These are phyloP conservation scores for Plectus sambesii DNA, from an alignment of 1,140 invertebrate genomes.

Conservation along the genomic window DNA sequence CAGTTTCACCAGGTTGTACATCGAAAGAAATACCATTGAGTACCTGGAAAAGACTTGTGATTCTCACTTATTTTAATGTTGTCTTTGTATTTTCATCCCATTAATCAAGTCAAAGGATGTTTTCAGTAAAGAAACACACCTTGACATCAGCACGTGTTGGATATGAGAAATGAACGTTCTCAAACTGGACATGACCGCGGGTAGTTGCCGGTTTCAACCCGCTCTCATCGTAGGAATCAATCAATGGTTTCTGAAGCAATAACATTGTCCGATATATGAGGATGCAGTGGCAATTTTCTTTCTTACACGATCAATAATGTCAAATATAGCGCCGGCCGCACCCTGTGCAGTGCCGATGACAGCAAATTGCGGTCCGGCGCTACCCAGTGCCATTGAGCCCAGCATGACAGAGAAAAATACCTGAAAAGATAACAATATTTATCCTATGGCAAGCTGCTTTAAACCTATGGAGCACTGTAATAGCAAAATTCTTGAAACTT, in stretches of 20 bases:
- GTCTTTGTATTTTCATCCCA: too few species aligned
- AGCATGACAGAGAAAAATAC: constrained; percentile 39
- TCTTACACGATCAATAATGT: constrained; percentile 33
- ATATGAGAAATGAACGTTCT: constrained; percentile 48
- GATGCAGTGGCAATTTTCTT: constrained; percentile 10
- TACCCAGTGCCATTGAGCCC: constrained; percentile 31
- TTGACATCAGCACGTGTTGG: constrained; percentile 47
- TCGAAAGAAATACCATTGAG: constrained; percentile 71
- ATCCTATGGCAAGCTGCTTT: too few species aligned
- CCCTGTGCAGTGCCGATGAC: constrained; percentile 37
- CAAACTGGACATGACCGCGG: constrained; percentile 46
- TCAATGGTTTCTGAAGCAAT: constrained; percentile 40
- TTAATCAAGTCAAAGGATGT: too few species aligned
- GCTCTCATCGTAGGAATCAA: constrained; percentile 39
- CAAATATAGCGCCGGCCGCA: constrained; percentile 30
- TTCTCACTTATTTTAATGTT: too few species aligned
- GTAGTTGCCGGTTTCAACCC: constrained; percentile 36
- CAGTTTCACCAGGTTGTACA: constrained; percentile 71
- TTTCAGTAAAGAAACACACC: constrained; percentile 13
- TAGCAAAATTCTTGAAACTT: too few species aligned
- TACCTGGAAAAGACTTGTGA: too few species aligned
- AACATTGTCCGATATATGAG: background rate
- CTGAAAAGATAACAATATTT: too few species aligned
- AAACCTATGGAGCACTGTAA: too few species aligned
- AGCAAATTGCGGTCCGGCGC: constrained; percentile 33